Conservation (phyloP, 2,113 vertebrate species). For the Leptodactylus fuscus region DNA sequence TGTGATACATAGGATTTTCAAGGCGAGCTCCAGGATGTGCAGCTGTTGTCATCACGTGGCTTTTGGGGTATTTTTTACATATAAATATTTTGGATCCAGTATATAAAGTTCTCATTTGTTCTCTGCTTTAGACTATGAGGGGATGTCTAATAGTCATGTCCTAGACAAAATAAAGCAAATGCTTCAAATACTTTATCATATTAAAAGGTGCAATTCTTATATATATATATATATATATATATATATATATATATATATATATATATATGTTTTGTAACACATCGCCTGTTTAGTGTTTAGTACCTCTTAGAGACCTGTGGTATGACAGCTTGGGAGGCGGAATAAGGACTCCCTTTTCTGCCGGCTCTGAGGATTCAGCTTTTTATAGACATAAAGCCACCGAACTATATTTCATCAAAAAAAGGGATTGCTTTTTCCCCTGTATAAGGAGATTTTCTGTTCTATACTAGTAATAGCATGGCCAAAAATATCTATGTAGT, state of each 20-base stretch:
- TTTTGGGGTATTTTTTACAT: background rate
- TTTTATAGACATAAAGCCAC: slow-evolving; percentile 40
- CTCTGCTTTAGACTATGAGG: no score
- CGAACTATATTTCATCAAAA: slow-evolving; percentile 15
- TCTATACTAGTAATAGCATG: background rate
- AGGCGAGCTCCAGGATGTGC: background rate
- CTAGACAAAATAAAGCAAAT: slow-evolving; percentile 21
- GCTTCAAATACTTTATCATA: slow-evolving; percentile 30
- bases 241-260: background rate
- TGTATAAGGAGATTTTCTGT: background rate
- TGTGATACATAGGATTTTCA: no score
- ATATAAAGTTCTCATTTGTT: background rate
- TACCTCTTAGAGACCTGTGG: slow-evolving; percentile 49
- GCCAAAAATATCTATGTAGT: background rate
- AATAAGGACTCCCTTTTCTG: slow-evolving; percentile 45
- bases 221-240: background rate
- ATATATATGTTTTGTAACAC: background rate
- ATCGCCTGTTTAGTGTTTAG: slow-evolving; percentile 17
- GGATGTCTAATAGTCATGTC: background rate
- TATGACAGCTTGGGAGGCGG: slow-evolving; percentile 20
- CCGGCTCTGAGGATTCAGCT: slow-evolving; percentile 19
- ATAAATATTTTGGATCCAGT: background rate
- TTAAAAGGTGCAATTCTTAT: slow-evolving; percentile 30
- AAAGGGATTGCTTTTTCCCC: background rate
- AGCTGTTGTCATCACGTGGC: background rate